phyloP scores from a whole-genome alignment of 2,888 invertebrate species.

The Volucella zonaria region DNA sequence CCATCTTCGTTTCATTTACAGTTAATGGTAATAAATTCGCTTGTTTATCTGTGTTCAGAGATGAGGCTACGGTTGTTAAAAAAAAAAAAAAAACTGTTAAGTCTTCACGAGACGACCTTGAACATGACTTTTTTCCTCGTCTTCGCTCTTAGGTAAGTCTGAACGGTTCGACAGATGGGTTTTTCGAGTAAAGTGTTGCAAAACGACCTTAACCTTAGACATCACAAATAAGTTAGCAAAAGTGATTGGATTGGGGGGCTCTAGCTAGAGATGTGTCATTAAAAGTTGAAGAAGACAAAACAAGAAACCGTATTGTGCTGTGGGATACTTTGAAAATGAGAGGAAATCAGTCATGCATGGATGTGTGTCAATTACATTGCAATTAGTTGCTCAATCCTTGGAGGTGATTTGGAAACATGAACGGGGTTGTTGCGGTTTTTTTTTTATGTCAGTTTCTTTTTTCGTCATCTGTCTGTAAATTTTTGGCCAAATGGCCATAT shows the following conservation, averaged over 20 bases:
- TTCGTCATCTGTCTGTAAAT: slow-evolving; percentile 28
- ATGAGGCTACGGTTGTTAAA: slow-evolving; percentile 41
- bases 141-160: slow-evolving; percentile 39
- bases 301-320: not conserved
- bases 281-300: not conserved
- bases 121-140: slow-evolving; percentile 61
- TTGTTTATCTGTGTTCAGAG: slow-evolving; percentile 47
- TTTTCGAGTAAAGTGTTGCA: slow-evolving; percentile 32
- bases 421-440: slow-evolving; percentile 48
- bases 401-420: slow-evolving; percentile 49
- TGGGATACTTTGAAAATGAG: slow-evolving; percentile 38
- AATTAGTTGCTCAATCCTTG: slow-evolving; percentile 67
- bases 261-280: slow-evolving; percentile 7
- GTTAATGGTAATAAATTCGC: slow-evolving; percentile 62
- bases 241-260: slow-evolving; percentile 6
- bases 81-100: slow-evolving; percentile 33
- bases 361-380: slow-evolving; percentile 70
- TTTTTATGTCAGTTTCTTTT: not conserved
- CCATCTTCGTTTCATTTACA: slow-evolving; percentile 60
- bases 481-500: slow-evolving; percentile 8
- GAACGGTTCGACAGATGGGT: not conserved
- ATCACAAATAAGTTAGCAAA: slow-evolving; percentile 39
- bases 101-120: slow-evolving; percentile 66
- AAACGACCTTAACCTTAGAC: slow-evolving; percentile 65
- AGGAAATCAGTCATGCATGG: slow-evolving; percentile 64